Evolutionary conservation across 2,113 vertebrate genomes (phyloP).

Genomic region (Delphinus delphis): DNA sequence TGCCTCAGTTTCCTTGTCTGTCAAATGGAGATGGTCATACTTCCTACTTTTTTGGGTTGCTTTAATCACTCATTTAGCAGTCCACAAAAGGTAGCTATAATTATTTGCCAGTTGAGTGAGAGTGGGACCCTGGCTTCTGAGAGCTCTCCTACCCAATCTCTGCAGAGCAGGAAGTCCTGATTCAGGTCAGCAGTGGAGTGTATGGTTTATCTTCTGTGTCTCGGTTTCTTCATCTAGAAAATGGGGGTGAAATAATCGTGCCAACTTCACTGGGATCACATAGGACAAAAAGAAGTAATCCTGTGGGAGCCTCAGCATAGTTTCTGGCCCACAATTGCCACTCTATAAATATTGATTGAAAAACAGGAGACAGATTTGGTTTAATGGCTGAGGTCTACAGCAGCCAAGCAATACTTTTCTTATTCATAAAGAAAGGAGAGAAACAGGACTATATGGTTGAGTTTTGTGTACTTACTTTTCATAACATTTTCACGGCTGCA

Average conservation of each 20-base stretch:
- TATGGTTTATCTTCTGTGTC: not conserved
- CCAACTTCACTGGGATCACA: not conserved
- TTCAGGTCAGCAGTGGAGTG: not conserved
- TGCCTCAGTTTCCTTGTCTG: not conserved
- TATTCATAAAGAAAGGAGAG: not conserved
- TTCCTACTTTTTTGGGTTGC: not conserved
- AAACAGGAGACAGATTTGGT: not conserved
- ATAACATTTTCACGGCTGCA: slow-evolving; percentile 66
- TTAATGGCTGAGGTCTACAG: not conserved
- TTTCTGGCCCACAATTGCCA: not conserved
- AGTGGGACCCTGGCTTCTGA: not conserved
- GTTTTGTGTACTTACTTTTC: slow-evolving; percentile 74
- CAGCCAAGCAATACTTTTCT: not conserved
- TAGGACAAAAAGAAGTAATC: not conserved
- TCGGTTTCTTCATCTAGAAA: slow-evolving; percentile 7
- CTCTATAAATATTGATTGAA: not conserved
- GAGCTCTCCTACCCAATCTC: not conserved
- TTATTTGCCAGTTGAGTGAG: not conserved
- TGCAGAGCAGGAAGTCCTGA: not conserved
- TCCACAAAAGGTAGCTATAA: not conserved
- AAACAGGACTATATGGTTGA: slow-evolving; percentile 37
- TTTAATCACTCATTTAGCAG: not conserved
- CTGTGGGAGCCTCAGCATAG: too few species aligned
- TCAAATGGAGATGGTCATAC: not conserved
- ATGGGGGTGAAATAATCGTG: not conserved